Conservation (phyloP, 2,888 invertebrate species). For the Kuschelorhynchus macadamiae region DNA sequence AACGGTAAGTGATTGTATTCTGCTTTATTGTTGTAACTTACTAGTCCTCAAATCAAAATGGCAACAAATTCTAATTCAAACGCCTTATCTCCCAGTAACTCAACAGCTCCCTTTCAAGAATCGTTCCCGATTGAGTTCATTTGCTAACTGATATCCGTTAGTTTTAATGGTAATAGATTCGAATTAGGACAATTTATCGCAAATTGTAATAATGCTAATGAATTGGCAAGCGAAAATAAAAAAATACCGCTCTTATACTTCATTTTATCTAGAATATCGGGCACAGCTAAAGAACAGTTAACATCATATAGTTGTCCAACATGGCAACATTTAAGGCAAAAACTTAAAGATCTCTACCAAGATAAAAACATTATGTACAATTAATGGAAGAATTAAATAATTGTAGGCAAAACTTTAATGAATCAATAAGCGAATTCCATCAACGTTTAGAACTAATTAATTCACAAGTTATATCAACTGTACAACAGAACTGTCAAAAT, state of each 20-base stretch:
- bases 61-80: no score
- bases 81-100: no score
- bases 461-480: background rate
- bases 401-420: background rate
- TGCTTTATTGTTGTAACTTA: no score
- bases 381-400: conserved; percentile 16
- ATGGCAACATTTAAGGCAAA: conserved; percentile 3
- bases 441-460: background rate
- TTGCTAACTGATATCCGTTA: background rate
- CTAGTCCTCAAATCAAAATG: no score
- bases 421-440: conserved; percentile 1
- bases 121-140: background rate
- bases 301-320: background rate
- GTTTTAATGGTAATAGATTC: background rate
- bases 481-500: no score
- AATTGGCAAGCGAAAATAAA: no score
- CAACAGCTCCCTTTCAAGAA: no score
- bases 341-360: background rate
- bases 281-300: conserved; percentile 7
- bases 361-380: conserved; percentile 10
- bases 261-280: conserved; percentile 14
- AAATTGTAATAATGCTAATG: no score
- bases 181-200: background rate
- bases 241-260: background rate
- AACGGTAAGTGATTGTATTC: no score